Evolutionary conservation across 1,140 invertebrate genomes (phyloP).

Genomic region (Drosophila hydei): DNA sequence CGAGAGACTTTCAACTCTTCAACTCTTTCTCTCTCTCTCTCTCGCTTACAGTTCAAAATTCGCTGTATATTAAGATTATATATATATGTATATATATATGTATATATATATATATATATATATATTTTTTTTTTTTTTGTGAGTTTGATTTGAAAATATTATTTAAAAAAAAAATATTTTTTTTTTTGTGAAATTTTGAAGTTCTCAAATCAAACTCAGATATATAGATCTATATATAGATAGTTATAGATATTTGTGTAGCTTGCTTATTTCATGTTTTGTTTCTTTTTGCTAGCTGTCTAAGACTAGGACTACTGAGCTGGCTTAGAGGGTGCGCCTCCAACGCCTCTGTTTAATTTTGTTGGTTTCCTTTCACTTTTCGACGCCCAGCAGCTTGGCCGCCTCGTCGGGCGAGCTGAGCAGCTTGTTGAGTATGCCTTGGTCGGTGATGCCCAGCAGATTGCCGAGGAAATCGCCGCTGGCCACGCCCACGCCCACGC

Average conservation of each 20-base stretch:
- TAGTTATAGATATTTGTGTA: no score
- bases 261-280: neutral
- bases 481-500: slow-evolving; percentile 84
- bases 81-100: no score
- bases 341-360: neutral
- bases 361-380: slow-evolving; percentile 85
- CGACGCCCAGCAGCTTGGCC: slow-evolving; percentile 93
- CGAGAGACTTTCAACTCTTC: slow-evolving; percentile 17
- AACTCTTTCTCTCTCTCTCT: neutral
- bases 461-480: slow-evolving; percentile 93
- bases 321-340: neutral
- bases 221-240: no score
- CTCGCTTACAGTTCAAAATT: slow-evolving; percentile 40
- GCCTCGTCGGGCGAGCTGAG: slow-evolving; percentile 94
- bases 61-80: neutral
- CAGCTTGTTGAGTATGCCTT: slow-evolving; percentile 93
- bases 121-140: no score
- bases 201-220: no score
- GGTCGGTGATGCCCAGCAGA: slow-evolving; percentile 93
- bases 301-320: slow-evolving; percentile 26
- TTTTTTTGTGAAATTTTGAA: no score
- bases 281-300: neutral
- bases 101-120: no score
- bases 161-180: no score
- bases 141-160: no score